These are phyloP conservation scores for Lamprologus callipterus DNA, from an alignment of 2,113 vertebrate species.

Conservation along the genomic window DNA sequence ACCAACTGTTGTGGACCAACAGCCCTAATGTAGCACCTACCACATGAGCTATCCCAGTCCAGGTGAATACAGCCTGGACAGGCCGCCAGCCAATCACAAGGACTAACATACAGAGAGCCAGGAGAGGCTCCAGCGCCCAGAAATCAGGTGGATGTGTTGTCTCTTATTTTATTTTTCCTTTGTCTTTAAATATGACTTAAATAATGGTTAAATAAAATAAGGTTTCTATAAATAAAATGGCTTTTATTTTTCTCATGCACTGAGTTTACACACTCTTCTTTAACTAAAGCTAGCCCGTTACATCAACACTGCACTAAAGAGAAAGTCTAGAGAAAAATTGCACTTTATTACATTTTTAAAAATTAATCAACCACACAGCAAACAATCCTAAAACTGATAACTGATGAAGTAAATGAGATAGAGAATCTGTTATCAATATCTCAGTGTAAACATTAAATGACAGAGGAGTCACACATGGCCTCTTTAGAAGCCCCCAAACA, in stretches of 20 bases:
- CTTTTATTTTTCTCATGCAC: not conserved
- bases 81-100: not conserved
- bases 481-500: not conserved
- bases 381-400: not conserved
- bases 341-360: not conserved
- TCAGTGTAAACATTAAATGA: not conserved
- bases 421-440: not conserved
- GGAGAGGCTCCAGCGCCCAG: not conserved
- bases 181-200: not conserved
- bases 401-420: fast-evolving
- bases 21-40: not conserved
- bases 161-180: not conserved
- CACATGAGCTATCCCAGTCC: not conserved
- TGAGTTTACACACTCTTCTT: not conserved
- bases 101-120: not conserved
- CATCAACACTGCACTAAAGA: not conserved
- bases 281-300: not conserved
- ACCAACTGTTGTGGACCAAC: not conserved
- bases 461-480: not conserved
- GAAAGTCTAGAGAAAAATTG: not conserved
- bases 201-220: not conserved
- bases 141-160: not conserved
- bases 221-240: not conserved
- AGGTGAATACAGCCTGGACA: not conserved
- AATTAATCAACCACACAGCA: not conserved